These are phyloP conservation scores for Diaphora mendica DNA, from an alignment of 2,888 invertebrate species.

Conservation along the genomic window DNA sequence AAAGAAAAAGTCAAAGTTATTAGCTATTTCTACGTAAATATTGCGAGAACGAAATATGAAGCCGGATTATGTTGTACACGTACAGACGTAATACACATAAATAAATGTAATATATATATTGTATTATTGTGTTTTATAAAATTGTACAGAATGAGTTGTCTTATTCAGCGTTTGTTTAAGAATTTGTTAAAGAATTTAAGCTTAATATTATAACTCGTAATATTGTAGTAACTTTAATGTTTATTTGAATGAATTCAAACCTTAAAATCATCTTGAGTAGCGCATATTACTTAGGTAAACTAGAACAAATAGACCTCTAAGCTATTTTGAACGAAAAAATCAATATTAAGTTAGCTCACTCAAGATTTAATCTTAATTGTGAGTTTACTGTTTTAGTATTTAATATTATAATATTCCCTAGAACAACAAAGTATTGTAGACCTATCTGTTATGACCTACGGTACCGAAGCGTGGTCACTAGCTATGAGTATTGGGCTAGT, in stretches of 20 bases:
- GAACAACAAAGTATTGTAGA: not conserved
- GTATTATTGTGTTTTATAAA: conserved; percentile 13
- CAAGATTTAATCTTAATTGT: not conserved
- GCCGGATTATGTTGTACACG: conserved; percentile 18
- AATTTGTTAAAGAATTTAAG: not conserved
- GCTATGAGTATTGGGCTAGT: too few species aligned
- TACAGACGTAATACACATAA: conserved; percentile 7
- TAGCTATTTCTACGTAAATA: conserved; percentile 27
- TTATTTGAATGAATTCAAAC: not conserved
- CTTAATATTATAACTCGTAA: not conserved
- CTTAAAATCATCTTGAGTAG: not conserved
- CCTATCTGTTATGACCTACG: too few species aligned
- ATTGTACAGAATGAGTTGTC: conserved; percentile 6
- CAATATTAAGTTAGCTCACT: not conserved
- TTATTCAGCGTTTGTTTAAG: too few species aligned
- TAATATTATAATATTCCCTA: not conserved
- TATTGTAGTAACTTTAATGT: not conserved
- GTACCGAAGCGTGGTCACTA: too few species aligned
- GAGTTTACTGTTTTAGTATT: not conserved
- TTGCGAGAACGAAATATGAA: conserved; percentile 24
- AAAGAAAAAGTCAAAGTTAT: conserved; percentile 27
- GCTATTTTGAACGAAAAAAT: not conserved
- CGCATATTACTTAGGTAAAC: not conserved
- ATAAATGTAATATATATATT: conserved; percentile 7
- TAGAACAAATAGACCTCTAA: not conserved